Evolutionary conservation across 2,888 invertebrate genomes (phyloP).

Genomic region (Polymixis flavicincta): DNA sequence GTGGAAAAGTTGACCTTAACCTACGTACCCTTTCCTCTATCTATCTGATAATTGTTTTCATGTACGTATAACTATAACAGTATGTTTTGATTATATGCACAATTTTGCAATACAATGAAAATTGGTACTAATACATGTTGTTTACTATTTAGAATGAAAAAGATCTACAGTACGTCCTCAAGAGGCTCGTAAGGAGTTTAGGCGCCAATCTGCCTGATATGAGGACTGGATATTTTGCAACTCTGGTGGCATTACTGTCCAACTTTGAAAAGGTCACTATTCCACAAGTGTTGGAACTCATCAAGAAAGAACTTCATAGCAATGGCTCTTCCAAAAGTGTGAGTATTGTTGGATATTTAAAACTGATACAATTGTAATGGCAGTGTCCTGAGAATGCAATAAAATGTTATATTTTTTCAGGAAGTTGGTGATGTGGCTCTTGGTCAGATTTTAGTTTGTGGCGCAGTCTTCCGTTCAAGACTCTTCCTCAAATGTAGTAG

Average conservation of each 20-base stretch:
- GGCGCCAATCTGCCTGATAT: slow-evolving; percentile 92
- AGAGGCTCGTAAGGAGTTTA: slow-evolving; percentile 93
- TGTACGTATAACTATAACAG: too few relatives aligned
- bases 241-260: slow-evolving; percentile 91
- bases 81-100: too few relatives aligned
- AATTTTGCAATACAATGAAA: background rate
- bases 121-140: background rate
- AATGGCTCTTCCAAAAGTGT: slow-evolving; percentile 92
- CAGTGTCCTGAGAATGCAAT: background rate
- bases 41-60: too few relatives aligned
- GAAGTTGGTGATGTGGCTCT: slow-evolving; percentile 94
- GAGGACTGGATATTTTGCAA: slow-evolving; percentile 93
- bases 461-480: slow-evolving; percentile 92
- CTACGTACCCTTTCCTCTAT: background rate
- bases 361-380: background rate
- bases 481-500: slow-evolving; percentile 86
- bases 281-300: slow-evolving; percentile 89
- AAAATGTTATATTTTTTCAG: slow-evolving; percentile 77
- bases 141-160: slow-evolving; percentile 86
- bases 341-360: slow-evolving; percentile 76
- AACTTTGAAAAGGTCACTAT: slow-evolving; percentile 87
- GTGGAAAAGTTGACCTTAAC: background rate
- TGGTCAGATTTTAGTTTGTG: slow-evolving; percentile 93
- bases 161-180: slow-evolving; percentile 92
- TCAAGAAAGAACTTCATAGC: slow-evolving; percentile 92